Evolutionary conservation across 2,888 invertebrate genomes (phyloP).

Genomic region (Lasioglossum oenotherae): DNA sequence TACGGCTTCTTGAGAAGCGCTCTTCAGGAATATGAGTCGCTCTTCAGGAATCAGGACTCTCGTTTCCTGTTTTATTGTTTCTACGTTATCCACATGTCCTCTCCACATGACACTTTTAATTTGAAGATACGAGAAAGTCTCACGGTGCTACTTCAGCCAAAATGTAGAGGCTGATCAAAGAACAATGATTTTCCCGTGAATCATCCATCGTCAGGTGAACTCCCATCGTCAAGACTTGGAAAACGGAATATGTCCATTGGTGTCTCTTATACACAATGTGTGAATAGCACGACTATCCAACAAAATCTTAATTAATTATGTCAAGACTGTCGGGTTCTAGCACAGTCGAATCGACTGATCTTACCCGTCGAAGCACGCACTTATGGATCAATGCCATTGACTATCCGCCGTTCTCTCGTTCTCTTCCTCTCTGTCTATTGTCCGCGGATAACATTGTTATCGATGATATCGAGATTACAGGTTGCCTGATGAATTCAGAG

Average conservation of each 20-base stretch:
- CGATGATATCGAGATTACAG: constrained; percentile 77
- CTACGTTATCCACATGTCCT: neutral
- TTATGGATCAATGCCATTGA: neutral
- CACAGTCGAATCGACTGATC: neutral
- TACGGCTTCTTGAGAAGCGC: neutral
- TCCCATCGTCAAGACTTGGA: neutral
- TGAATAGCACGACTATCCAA: neutral
- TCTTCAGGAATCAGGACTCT: neutral
- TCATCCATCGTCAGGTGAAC: neutral
- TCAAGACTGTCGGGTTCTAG: neutral
- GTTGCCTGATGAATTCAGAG: constrained; percentile 73
- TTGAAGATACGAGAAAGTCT: too few relatives aligned
- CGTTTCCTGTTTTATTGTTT: neutral
- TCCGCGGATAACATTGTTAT: constrained; percentile 77
- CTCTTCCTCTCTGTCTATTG: constrained; percentile 66
- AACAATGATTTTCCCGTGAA: too few relatives aligned
- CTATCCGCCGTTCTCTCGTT: constrained; percentile 36
- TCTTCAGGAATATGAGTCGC: neutral
- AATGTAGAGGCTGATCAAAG: too few relatives aligned
- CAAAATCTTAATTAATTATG: neutral
- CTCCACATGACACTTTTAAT: neutral
- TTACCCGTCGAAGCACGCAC: neutral
- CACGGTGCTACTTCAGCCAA: neutral
- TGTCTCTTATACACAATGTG: neutral
- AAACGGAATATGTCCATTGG: neutral